A percentile compares a stretch with the other conserved stretches of the same genome.
phyloP scores from a whole-genome alignment of 2,888 invertebrate species.

The Catocala nupta region DNA sequence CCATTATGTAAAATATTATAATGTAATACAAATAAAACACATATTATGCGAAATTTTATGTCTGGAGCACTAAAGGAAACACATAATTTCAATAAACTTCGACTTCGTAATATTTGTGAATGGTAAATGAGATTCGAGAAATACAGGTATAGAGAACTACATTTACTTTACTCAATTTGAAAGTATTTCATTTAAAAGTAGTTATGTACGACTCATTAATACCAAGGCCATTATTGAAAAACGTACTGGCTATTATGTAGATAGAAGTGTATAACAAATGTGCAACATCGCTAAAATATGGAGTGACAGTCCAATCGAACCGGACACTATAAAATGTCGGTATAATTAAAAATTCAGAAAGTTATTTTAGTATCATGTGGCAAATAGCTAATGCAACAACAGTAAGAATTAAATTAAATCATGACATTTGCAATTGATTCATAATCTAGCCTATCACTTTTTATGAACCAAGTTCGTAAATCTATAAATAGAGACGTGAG shows the following conservation, averaged over 20 bases:
- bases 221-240: constrained; percentile 41
- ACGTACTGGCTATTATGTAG: constrained; percentile 14
- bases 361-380: constrained; percentile 13
- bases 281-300: constrained; percentile 37
- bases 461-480: constrained; percentile 77
- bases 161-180: constrained; percentile 7
- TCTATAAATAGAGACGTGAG: constrained; percentile 85
- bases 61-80: background rate
- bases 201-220: constrained; percentile 31
- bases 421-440: constrained; percentile 45
- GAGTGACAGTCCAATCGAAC: constrained; percentile 36
- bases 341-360: constrained; percentile 27
- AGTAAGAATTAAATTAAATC: constrained; percentile 11
- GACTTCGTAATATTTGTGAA: background rate
- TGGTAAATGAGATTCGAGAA: background rate
- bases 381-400: constrained; percentile 8
- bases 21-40: background rate
- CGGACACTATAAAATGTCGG: constrained; percentile 41
- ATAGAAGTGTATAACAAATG: constrained; percentile 29
- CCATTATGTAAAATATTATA: background rate
- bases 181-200: constrained; percentile 15
- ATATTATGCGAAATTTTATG: too few species aligned
- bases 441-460: constrained; percentile 69
- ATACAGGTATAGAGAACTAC: constrained; percentile 7
- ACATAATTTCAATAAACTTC: background rate